Evolutionary conservation across 2,888 invertebrate genomes (phyloP), one percentile per base, ranked within the genome.

Genomic region (Ptilodon capucinus): DNA sequence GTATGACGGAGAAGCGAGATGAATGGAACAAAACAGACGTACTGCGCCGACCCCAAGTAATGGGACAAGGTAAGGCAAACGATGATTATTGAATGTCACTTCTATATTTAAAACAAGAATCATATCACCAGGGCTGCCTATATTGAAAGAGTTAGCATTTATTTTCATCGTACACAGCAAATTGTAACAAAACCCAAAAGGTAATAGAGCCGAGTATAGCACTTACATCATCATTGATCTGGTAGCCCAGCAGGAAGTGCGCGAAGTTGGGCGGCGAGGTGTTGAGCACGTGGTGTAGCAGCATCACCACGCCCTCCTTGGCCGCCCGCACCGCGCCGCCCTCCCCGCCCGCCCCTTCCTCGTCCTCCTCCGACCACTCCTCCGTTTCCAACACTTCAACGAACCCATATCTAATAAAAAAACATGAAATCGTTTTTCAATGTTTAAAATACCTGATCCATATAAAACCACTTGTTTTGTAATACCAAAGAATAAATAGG

Each of bases 221-320:
- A 74, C 93, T 92, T 35, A 97, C 93, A 57, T 97, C 96, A 44
- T 95, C 95, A 0, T 92, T 92, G 4, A 96, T 90, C 64, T 97
- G 95, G 79, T 98, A 97, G 0, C 97, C 98, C 2, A 98, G 92
- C 40, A 99, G 91, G 78, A 96, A 97, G 78, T 97, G 97, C 0
- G 97, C 95, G 7, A 99, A 86, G 86, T 98, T 98, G 2, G 98
- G 98, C 16, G 96, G 88, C 0, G 95, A 94, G 44, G 96, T 94
- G 4, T 93, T 92, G 44, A 98, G 90, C 71, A 96, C 94, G 59
- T 95, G 94, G 75, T 96, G 94, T 71, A 98, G 81, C 4, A 98
- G 82, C 61, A 93, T 83, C 13, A 98, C 86, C 46, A 98, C 93
- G 11, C 94, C 93, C 68, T 95, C 94, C 81, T 95, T 95, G 30